These are phyloP conservation scores for Drosophila pseudotalamancana DNA, from an alignment of 2,888 invertebrate species.

Conservation along the genomic window DNA sequence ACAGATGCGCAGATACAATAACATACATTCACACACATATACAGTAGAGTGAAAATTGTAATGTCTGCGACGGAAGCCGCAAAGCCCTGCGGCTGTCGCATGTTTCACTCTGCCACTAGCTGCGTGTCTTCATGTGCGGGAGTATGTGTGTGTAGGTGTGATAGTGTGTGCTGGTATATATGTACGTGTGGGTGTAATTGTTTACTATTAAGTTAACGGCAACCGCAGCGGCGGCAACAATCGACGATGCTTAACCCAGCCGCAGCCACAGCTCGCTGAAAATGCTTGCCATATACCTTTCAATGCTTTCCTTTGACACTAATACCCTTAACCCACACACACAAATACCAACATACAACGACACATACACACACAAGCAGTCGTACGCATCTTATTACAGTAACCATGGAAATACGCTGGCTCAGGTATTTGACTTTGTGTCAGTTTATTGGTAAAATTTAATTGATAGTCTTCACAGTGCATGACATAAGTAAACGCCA, in stretches of 20 bases:
- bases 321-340: slow-evolving; percentile 45
- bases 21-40: neutral
- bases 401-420: slow-evolving; percentile 18
- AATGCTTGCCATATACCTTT: slow-evolving; percentile 43
- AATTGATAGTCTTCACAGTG: slow-evolving; percentile 57
- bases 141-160: slow-evolving; percentile 9
- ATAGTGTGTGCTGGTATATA: slow-evolving; percentile 6
- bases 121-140: slow-evolving; percentile 6
- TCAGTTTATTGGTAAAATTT: slow-evolving; percentile 57
- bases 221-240: slow-evolving; percentile 68
- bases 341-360: neutral
- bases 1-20: neutral
- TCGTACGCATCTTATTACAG: slow-evolving; percentile 43
- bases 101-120: slow-evolving; percentile 25
- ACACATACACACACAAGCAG: neutral
- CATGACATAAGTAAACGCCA: slow-evolving; percentile 7
- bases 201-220: slow-evolving; percentile 75
- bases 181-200: slow-evolving; percentile 56
- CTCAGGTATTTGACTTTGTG: slow-evolving; percentile 36
- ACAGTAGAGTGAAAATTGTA: slow-evolving; percentile 25
- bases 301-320: slow-evolving; percentile 63
- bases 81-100: slow-evolving; percentile 62
- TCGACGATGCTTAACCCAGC: slow-evolving; percentile 54
- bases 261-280: slow-evolving; percentile 41
- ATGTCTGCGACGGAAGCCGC: slow-evolving; percentile 46